A percentile compares a stretch with the other conserved stretches of the same genome.
phyloP scores from a whole-genome alignment of 2,113 vertebrate genomes.

The Austrofundulus limnaeus region DNA sequence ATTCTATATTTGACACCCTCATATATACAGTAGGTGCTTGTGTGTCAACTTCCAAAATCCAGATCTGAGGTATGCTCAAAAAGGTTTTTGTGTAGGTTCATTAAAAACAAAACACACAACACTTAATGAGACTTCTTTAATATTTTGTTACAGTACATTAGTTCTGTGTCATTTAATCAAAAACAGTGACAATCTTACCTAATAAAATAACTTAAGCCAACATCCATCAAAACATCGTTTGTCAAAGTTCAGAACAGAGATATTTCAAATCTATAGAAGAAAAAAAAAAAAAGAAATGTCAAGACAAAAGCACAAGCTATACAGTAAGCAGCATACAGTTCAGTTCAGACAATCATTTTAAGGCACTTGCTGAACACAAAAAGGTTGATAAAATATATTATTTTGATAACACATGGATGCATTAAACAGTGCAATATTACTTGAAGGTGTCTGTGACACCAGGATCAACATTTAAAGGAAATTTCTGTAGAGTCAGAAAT shows the following conservation, averaged over 20 bases:
- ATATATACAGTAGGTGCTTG: too few species aligned
- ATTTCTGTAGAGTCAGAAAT: background rate
- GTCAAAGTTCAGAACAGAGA: slow-evolving; percentile 15
- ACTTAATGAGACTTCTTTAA: slow-evolving; percentile 1
- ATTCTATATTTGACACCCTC: too few species aligned
- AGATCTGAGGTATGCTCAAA: too few species aligned
- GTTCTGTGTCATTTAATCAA: background rate
- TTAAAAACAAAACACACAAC: background rate
- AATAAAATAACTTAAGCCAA: slow-evolving; percentile 18
- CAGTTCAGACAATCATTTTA: slow-evolving; percentile 20
- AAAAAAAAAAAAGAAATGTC: slow-evolving; percentile 12
- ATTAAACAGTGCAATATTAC: slow-evolving; percentile 25
- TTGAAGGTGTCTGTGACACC: background rate
- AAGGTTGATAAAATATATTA: background rate
- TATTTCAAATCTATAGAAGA: slow-evolving; percentile 2
- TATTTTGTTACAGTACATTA: slow-evolving; percentile 36
- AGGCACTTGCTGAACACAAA: slow-evolving; percentile 63
- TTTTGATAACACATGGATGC: background rate
- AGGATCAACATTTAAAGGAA: slow-evolving; percentile 5
- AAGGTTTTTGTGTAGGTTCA: background rate
- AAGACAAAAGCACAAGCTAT: background rate
- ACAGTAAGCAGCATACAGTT: slow-evolving; percentile 32
- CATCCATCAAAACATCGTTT: slow-evolving; percentile 5
- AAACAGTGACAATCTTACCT: background rate
- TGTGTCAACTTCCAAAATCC: too few species aligned